Evolutionary conservation across 2,888 invertebrate genomes (phyloP), one percentile per base, ranked within the genome.

Genomic region (Lochmaea capreae): DNA sequence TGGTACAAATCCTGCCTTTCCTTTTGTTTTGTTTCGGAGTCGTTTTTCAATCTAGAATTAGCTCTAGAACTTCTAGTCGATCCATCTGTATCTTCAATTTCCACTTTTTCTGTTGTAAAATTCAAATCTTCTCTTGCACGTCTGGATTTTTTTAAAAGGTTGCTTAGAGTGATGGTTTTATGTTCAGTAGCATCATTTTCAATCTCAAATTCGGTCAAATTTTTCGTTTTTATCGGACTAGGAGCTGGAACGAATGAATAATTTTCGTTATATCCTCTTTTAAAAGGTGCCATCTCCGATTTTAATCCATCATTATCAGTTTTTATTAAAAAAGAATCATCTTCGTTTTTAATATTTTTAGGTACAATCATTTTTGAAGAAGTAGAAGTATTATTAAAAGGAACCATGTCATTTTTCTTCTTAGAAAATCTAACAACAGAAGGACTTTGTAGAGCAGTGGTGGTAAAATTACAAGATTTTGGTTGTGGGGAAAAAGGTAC

Each of bases 1-100:
- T 79, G 71, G 22, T 81, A 81, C 16, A 80, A 42, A 39, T 77
- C 77, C 9, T 54, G 65, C 42, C 69, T 77, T 12, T 54, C 33
- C 6, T 33, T 26, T 26, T 26, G 26, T 26, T 26, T 26, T 5
- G 4, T 65, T 11, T 59, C 72, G 18, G 65, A 66, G 10, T 57
- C 71, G 1, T 49, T n/a, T n/a, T 49, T 49, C 4, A 49, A 33
- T 33, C 8, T 33, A 33, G 5, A 33, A 33, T 33, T 4, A 3
- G 33, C 5, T 33, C 33, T 33, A 4, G 33, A 33, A 33, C 8
- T 33, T 33, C 33, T 33, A 33, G 33, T 58, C 4, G 11, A 18
- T 3, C 12, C 26, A 49, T 12, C 22, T 9, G 49, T 49, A 26
- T 22, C 62, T 42, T 42, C 26, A 26, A 58, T 5, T 10, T 22